Evolutionary conservation across 1,140 invertebrate genomes (phyloP).

Genomic region (Aradophagus sp.): DNA sequence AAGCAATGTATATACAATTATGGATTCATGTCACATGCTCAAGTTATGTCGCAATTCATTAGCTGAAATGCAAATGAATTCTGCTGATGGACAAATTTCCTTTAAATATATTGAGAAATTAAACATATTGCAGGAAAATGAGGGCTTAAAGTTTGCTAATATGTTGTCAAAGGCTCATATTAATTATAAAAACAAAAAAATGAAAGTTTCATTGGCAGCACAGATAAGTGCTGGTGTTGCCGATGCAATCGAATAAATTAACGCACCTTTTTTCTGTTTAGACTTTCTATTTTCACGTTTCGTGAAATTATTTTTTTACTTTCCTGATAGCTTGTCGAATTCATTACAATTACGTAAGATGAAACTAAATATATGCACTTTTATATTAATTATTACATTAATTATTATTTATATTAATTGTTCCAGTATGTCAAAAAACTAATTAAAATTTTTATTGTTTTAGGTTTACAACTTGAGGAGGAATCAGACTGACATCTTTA

Average conservation of each 20-base stretch:
- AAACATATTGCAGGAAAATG: slow-evolving; percentile 5
- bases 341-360: too few relatives aligned
- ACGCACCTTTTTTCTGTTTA: too few relatives aligned
- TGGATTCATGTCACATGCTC: slow-evolving; percentile 27
- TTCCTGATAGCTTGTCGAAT: too few relatives aligned
- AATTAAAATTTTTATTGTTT: too few relatives aligned
- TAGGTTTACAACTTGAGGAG: too few relatives aligned
- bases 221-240: slow-evolving; percentile 19
- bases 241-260: slow-evolving; percentile 25
- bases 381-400: too few relatives aligned
- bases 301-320: too few relatives aligned
- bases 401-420: too few relatives aligned
- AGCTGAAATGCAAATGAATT: slow-evolving; percentile 1
- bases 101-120: slow-evolving; percentile 11
- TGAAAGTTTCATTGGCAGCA: slow-evolving; percentile 4
- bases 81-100: slow-evolving; percentile 6
- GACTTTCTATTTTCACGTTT: too few relatives aligned
- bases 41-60: slow-evolving; percentile 11
- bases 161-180: slow-evolving; percentile 7
- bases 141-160: slow-evolving; percentile 12
- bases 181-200: slow-evolving; percentile 11
- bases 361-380: too few relatives aligned
- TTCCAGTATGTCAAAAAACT: too few relatives aligned
- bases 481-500: too few relatives aligned
- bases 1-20: slow-evolving; percentile 9